Base-by-base conservation (phyloP, 2,113 vertebrate genomes). In the Thamnophis sirtalis region DNA sequence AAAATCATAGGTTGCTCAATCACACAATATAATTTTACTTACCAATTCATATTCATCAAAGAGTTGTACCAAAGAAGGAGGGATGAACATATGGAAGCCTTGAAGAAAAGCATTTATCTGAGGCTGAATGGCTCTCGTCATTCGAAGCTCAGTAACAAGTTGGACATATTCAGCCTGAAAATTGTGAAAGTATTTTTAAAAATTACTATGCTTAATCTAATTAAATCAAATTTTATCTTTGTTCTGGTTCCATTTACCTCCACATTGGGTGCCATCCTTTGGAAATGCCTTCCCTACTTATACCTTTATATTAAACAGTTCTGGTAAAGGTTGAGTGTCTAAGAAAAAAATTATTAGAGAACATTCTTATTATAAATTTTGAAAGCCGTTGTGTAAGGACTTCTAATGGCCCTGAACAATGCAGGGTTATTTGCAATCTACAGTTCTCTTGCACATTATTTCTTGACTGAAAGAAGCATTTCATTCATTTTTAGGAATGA, bases 31-130 rank as follows among this genome's bases (percentile, higher is more conserved):
- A 88, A 43, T 95, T 95, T 86, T 94, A 84, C 99, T 98, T 96
- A 99, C 99, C 98, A 99, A 95, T 96, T 99, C 99, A 85, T 99
- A 99, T 95, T 99, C 99, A 95, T 99, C 99, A 95, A 99, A 99
- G 92, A 99, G 98, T 89, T 99, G 99, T 94, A 99, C 98, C 92
- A 99, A 98, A 22, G 99, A 99, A 0, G 99, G 98, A 11, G 97
- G 99, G 94, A 99, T 99, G 96, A 99, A 99, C 97, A 98, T 99
- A 96, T 99, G 99, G 96, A 99, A 99, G 86, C 99, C 99, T 93
- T 98, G 99, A 90, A 99, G 95, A 96, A 99, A 99, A 68, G 98
- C 99, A 94, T 99, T 99, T 95, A 99, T 99, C 97, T 99, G 99
- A 94, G 99, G 99, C 96, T 99, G 99, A 96, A 99, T 99, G 93